phyloP scores from a whole-genome alignment of 2,888 invertebrate genomes.

The Hydrotaea diabolus region DNA sequence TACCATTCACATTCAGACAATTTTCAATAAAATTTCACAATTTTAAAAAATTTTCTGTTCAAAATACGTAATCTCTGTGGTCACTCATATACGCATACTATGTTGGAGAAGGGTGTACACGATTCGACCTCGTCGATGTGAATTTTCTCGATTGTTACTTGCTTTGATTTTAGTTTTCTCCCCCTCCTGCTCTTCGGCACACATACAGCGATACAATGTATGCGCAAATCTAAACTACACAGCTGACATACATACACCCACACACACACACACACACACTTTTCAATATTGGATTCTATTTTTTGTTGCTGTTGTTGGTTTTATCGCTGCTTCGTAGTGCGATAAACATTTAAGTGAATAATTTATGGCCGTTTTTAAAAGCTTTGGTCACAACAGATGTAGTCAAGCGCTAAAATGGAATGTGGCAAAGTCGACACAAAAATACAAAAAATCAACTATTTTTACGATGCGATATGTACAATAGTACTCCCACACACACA shows the following conservation, averaged over 20 bases:
- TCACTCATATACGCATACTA: no score
- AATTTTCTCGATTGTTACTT: no score
- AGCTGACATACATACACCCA: neutral
- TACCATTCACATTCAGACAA: no score
- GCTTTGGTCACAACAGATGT: constrained; percentile 62
- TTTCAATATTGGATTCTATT: neutral
- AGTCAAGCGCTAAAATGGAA: constrained; percentile 51
- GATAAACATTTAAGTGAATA: constrained; percentile 59
- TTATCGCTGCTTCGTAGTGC: neutral
- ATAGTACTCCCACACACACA: no score
- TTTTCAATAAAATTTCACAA: no score
- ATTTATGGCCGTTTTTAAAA: constrained; percentile 64
- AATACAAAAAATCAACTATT: neutral
- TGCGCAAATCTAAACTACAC: constrained; percentile 27
- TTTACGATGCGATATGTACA: neutral
- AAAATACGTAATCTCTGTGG: no score
- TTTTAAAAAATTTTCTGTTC: no score
- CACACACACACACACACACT: neutral
- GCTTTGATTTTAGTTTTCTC: no score
- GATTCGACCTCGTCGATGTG: no score
- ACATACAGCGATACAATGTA: neutral
- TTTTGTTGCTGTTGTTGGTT: constrained; percentile 32
- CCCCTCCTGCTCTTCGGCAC: neutral
- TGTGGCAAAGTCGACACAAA: constrained; percentile 44
- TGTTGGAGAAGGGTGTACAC: no score